Conservation (phyloP, 1,140 invertebrate genomes). For the Chionoecetes opilio region DNA sequence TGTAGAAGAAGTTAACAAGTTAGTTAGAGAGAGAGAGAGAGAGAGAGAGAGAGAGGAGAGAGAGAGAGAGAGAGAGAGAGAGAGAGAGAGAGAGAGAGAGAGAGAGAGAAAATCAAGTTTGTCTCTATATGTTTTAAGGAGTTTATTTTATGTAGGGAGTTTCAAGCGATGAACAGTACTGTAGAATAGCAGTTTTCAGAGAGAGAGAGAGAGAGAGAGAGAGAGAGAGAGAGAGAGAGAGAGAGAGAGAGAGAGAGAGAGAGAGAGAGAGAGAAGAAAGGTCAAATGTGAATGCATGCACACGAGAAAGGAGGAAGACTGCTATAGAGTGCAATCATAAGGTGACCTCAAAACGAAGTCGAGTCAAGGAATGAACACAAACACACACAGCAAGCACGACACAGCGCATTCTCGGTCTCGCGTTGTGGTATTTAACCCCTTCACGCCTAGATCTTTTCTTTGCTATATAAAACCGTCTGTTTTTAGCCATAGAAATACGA, state of each 20-base stretch:
- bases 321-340: background rate
- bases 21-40: too few relatives aligned
- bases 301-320: background rate
- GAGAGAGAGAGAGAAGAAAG: background rate
- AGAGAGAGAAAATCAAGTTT: background rate
- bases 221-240: conserved; percentile 27
- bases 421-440: background rate
- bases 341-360: background rate
- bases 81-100: background rate
- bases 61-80: too few relatives aligned
- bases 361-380: background rate
- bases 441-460: too few relatives aligned
- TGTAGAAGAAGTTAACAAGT: background rate
- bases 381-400: background rate
- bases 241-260: background rate
- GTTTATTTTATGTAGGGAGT: too few relatives aligned
- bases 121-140: too few relatives aligned
- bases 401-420: background rate
- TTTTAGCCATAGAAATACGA: too few relatives aligned
- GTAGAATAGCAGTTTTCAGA: too few relatives aligned
- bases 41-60: background rate
- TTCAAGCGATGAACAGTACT: too few relatives aligned
- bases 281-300: background rate
- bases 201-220: conserved; percentile 27
- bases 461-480: too few relatives aligned